Evolutionary conservation across 2,888 invertebrate genomes (phyloP).

Genomic region (Patella depressa): DNA sequence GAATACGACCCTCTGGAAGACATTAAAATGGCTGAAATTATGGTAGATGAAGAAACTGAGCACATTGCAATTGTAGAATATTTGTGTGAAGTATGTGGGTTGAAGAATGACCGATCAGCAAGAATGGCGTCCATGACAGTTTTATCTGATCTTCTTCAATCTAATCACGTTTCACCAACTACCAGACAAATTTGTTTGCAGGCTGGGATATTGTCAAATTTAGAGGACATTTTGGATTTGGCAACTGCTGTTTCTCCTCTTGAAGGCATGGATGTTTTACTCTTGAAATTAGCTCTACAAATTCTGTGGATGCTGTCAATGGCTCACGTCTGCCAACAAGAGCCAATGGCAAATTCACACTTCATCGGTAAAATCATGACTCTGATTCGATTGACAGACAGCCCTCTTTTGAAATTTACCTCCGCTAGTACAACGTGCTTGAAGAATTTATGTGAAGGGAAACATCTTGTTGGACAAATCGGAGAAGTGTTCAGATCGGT

Average conservation of each 20-base stretch:
- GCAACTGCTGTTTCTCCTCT: background rate
- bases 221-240: background rate
- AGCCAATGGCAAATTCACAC: background rate
- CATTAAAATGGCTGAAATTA: too few relatives aligned
- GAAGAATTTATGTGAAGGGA: constrained; percentile 37
- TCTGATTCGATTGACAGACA: background rate
- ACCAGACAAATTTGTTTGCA: background rate
- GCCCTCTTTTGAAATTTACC: background rate
- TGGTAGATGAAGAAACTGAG: background rate
- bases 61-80: background rate
- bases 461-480: constrained; percentile 46
- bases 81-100: background rate
- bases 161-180: background rate
- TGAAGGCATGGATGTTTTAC: background rate
- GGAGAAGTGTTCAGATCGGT: constrained; percentile 29
- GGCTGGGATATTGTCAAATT: background rate
- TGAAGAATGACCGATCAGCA: background rate
- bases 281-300: background rate
- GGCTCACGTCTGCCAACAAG: background rate
- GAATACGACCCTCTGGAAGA: too few relatives aligned
- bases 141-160: background rate
- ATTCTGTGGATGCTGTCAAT: background rate
- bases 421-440: constrained; percentile 4
- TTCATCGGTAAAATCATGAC: background rate
- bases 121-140: background rate